Percentiles rank a stretch among this genome's conserved stretches.
These are phyloP conservation scores for Leptocoma aspasia DNA, from an alignment of 2,113 vertebrate genomes.

Conservation along the genomic window DNA sequence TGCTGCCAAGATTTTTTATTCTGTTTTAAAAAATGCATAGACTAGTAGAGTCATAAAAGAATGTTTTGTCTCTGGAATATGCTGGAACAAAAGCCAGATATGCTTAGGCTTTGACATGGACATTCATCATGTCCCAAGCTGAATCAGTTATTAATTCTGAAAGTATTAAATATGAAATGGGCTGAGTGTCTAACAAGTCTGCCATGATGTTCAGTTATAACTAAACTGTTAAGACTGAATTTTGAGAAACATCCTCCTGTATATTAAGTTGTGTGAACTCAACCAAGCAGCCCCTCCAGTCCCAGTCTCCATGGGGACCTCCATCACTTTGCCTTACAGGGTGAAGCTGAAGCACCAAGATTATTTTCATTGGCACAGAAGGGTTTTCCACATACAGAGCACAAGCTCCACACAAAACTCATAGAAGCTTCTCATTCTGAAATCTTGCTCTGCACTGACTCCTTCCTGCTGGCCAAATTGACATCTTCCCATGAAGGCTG, in stretches of 20 bases:
- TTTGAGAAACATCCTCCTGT: background rate
- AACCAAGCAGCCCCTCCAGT: background rate
- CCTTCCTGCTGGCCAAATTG: background rate
- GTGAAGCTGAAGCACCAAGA: background rate
- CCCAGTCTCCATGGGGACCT: background rate
- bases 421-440: background rate
- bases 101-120: slow-evolving; percentile 53
- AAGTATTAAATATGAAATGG: slow-evolving; percentile 38
- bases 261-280: background rate
- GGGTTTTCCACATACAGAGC: background rate
- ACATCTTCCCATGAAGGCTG: background rate
- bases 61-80: slow-evolving; percentile 61
- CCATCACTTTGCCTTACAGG: background rate
- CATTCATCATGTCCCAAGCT: slow-evolving; percentile 56
- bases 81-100: slow-evolving; percentile 61
- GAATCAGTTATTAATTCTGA: slow-evolving; percentile 61
- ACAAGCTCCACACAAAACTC: background rate
- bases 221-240: slow-evolving; percentile 14
- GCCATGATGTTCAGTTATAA: slow-evolving; percentile 18
- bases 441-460: background rate
- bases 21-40: slow-evolving; percentile 68
- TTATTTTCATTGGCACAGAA: background rate
- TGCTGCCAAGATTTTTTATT: slow-evolving; percentile 66
- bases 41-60: slow-evolving; percentile 57
- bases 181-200: slow-evolving; percentile 31